Conservation (phyloP, 2,888 invertebrate genomes). For the Hedya salicella region DNA sequence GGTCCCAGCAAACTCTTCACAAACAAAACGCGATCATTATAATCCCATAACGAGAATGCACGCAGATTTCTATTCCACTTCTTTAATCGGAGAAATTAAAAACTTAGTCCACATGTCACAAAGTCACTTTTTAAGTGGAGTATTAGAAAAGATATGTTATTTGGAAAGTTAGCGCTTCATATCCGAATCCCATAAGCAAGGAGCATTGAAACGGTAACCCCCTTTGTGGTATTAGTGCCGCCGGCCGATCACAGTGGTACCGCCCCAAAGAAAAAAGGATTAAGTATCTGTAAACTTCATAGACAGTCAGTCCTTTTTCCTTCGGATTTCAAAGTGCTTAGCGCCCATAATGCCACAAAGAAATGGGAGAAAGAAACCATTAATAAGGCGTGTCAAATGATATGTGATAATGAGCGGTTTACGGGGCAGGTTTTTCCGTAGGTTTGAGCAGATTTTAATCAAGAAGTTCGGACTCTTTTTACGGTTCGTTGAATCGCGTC, state of each 20-base stretch:
- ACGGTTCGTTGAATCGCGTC: not conserved
- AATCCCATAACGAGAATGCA: constrained; percentile 5
- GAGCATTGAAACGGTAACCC: constrained; percentile 31
- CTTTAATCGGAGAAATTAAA: not conserved
- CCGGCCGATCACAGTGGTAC: constrained; percentile 31
- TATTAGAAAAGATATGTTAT: not conserved
- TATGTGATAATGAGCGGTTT: constrained; percentile 22
- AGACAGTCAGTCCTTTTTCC: not conserved
- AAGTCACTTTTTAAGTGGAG: not conserved
- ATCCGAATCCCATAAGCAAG: constrained; percentile 26
- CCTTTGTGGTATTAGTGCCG: constrained; percentile 44
- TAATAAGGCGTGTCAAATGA: constrained; percentile 17
- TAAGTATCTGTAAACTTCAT: not conserved
- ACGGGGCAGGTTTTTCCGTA: not conserved
- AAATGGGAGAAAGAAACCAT: constrained; percentile 11
- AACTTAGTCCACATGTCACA: not conserved
- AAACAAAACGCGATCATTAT: constrained; percentile 36
- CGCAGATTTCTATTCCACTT: not conserved
- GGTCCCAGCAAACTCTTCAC: constrained; percentile 1
- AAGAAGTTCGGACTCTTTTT: not conserved
- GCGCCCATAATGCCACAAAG: constrained; percentile 21
- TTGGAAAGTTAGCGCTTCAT: not conserved
- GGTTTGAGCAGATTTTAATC: not conserved
- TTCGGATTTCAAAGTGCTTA: constrained; percentile 17
- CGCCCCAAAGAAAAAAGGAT: not conserved